Percentiles rank a stretch among this genome's conserved stretches.
Conservation (phyloP, 2,888 invertebrate species). For the Nemoura dubitans region DNA sequence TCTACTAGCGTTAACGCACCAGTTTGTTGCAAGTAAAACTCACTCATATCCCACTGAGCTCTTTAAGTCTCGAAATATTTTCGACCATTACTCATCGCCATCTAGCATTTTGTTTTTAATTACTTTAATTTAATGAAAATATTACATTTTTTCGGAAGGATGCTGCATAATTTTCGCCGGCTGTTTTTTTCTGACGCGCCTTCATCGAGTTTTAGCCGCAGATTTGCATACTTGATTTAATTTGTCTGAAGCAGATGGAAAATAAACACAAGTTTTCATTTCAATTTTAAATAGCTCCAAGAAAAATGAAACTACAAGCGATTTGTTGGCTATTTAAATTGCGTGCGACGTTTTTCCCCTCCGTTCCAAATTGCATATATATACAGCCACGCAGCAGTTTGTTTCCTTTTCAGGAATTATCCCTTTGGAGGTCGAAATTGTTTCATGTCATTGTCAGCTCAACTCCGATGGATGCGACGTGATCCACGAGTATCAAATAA, state of each 20-base stretch:
- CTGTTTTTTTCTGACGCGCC: background rate
- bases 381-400: background rate
- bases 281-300: background rate
- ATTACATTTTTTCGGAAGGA: background rate
- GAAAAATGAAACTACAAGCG: background rate
- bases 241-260: slow-evolving; percentile 7
- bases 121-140: background rate
- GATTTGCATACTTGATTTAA: slow-evolving; percentile 12
- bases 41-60: too few relatives aligned
- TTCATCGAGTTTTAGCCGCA: background rate
- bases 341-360: background rate
- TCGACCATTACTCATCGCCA: too few relatives aligned
- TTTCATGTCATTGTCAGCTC: slow-evolving; percentile 12
- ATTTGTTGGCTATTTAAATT: background rate
- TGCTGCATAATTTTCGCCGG: background rate
- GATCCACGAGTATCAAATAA: background rate
- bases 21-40: too few relatives aligned
- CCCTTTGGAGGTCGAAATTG: background rate
- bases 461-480: background rate
- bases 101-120: background rate
- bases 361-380: background rate
- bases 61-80: too few relatives aligned
- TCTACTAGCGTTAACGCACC: too few relatives aligned
- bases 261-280: slow-evolving; percentile 12
- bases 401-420: background rate